Conservation (phyloP, 2,113 vertebrate species). For the Anser brachyrhynchus region DNA sequence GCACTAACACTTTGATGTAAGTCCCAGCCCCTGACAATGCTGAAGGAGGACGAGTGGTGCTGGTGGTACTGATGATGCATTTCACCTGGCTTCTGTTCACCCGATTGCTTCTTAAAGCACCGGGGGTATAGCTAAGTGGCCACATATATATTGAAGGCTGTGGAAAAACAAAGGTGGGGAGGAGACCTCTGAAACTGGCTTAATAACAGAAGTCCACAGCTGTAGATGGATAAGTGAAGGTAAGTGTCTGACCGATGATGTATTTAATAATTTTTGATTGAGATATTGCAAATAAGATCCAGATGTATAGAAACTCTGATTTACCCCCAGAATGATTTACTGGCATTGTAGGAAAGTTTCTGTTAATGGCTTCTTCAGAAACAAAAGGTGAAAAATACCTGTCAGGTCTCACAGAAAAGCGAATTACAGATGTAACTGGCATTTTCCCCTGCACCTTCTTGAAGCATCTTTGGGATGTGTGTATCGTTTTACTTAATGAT, state of each 20-base stretch:
- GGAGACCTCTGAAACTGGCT: neutral
- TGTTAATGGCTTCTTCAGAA: neutral
- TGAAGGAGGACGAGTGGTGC: neutral
- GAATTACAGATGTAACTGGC: neutral
- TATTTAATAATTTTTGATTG: neutral
- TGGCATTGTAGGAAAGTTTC: too few relatives aligned
- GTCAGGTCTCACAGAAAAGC: neutral
- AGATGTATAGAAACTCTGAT: neutral
- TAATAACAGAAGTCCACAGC: neutral
- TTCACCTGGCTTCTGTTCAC: neutral
- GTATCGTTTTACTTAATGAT: neutral
- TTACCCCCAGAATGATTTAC: neutral
- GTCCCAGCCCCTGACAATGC: neutral
- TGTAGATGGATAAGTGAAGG: neutral
- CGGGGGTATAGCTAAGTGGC: neutral
- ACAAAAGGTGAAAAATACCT: neutral
- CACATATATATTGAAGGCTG: neutral
- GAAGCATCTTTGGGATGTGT: neutral
- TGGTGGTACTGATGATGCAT: accelerated
- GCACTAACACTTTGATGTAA: too few relatives aligned
- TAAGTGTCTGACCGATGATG: neutral
- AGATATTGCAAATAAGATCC: neutral
- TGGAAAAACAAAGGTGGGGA: neutral
- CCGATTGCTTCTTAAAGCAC: neutral
- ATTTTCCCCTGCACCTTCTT: neutral